Conservation (phyloP, 2,888 invertebrate genomes). For the Chymomyza procnemis region DNA sequence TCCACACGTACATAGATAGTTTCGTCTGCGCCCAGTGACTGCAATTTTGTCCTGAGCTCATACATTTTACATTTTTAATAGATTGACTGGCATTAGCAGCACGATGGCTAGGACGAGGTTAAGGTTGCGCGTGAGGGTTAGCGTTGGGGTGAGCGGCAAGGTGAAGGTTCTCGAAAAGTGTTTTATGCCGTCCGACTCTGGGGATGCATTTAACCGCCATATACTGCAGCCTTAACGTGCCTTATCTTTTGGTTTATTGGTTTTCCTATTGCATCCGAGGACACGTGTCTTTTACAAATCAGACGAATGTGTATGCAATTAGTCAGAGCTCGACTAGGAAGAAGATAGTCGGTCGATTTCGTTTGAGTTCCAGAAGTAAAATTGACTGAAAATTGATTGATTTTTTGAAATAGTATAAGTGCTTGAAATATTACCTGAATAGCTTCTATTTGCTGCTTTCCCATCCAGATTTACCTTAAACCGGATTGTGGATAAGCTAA, state of each 20-base stretch:
- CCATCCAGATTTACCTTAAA: too few relatives aligned
- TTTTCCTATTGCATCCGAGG: not conserved
- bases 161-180: not conserved
- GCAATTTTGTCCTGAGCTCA: slow-evolving; percentile 57
- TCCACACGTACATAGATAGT: not conserved
- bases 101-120: slow-evolving; percentile 49
- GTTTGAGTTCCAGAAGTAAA: too few relatives aligned
- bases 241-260: not conserved
- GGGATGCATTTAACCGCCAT: slow-evolving; percentile 65
- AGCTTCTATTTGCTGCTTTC: too few relatives aligned
- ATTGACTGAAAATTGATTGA: too few relatives aligned
- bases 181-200: slow-evolving; percentile 25
- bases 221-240: slow-evolving; percentile 28
- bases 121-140: not conserved
- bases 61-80: slow-evolving; percentile 75
- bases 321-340: slow-evolving; percentile 22
- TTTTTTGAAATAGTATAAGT: too few relatives aligned
- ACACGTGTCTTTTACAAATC: slow-evolving; percentile 47
- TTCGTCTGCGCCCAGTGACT: slow-evolving; percentile 24
- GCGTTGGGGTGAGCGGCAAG: too few relatives aligned
- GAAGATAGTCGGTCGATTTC: too few relatives aligned
- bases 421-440: too few relatives aligned
- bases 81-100: slow-evolving; percentile 72
- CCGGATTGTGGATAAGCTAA: too few relatives aligned
- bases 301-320: slow-evolving; percentile 62